Percentiles rank a stretch among this genome's conserved stretches.
These are phyloP conservation scores for Picathartes gymnocephalus DNA, from an alignment of 2,113 vertebrate species.

Conservation along the genomic window DNA sequence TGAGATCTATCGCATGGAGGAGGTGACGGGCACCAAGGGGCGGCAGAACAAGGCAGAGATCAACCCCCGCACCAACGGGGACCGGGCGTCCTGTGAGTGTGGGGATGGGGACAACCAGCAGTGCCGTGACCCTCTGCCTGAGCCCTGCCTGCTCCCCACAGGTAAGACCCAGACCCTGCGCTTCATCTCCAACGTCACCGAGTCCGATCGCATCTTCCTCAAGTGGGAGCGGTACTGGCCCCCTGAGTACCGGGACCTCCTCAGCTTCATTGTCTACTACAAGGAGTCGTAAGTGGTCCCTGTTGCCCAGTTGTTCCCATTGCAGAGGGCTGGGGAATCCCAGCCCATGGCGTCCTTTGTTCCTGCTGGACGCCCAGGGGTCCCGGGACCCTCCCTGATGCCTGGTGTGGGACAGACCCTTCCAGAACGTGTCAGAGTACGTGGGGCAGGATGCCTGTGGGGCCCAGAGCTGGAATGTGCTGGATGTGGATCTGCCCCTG, in stretches of 20 bases:
- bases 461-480: constrained; percentile 78
- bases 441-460: constrained; percentile 78
- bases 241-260: constrained; percentile 71
- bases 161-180: constrained; percentile 76
- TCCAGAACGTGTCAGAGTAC: constrained; percentile 79
- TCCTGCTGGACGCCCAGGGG: neutral
- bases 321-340: fast-evolving
- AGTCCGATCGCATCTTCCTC: constrained; percentile 74
- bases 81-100: constrained; percentile 75
- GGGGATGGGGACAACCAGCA: fast-evolving
- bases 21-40: constrained; percentile 77
- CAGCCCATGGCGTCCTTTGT: fast-evolving
- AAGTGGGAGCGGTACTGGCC: constrained; percentile 79
- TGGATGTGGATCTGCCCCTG: constrained; percentile 76
- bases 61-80: constrained; percentile 81
- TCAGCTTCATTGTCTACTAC: constrained; percentile 83
- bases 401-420: constrained; percentile 61
- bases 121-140: fast-evolving
- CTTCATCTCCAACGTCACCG: constrained; percentile 74
- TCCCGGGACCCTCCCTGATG: neutral
- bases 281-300: constrained; percentile 77
- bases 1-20: constrained; percentile 76
- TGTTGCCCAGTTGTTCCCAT: fast-evolving
- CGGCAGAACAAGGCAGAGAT: constrained; percentile 82
- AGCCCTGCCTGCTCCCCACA: neutral